A percentile compares a stretch with the other conserved stretches of the same genome.
These are phyloP conservation scores for Machimus atricapillus DNA, from an alignment of 2,888 invertebrate species.

Conservation along the genomic window DNA sequence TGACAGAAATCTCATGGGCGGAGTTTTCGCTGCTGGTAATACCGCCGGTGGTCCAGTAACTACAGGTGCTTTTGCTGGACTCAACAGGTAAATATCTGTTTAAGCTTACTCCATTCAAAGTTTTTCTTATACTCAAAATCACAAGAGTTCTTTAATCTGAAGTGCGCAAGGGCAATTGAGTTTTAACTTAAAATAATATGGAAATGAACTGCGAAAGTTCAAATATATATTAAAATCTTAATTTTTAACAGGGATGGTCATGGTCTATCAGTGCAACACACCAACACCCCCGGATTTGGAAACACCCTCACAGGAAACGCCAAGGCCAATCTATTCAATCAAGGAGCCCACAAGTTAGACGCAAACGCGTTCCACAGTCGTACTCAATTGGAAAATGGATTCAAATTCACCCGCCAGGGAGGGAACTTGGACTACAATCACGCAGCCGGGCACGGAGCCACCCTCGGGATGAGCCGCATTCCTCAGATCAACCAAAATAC, in stretches of 20 bases:
- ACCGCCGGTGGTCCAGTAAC: background rate
- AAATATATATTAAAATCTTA: background rate
- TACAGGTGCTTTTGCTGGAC: constrained; percentile 16
- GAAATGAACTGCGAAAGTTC: too few relatives aligned
- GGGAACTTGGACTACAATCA: constrained; percentile 52
- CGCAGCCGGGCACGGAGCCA: constrained; percentile 52
- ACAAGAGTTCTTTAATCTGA: too few relatives aligned
- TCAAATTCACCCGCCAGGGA: constrained; percentile 53
- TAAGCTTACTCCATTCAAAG: too few relatives aligned
- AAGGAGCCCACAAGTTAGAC: constrained; percentile 48
- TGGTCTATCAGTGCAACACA: constrained; percentile 52
- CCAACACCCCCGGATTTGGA: constrained; percentile 50
- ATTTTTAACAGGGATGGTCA: constrained; percentile 52
- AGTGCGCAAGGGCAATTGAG: too few relatives aligned
- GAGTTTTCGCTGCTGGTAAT: constrained; percentile 31
- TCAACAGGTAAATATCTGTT: constrained; percentile 27
- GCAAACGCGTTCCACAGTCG: constrained; percentile 53
- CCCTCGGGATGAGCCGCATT: constrained; percentile 51
- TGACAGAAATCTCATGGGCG: constrained; percentile 25
- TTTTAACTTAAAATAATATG: too few relatives aligned
- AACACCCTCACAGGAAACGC: constrained; percentile 49
- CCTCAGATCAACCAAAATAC: constrained; percentile 53
- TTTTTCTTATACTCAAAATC: too few relatives aligned
- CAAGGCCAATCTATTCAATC: constrained; percentile 52
- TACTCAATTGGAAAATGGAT: constrained; percentile 50